A percentile compares a stretch with the other conserved stretches of the same genome.
phyloP scores from a whole-genome alignment of 2,797 vertebrate genomes.

The Columba guinea region DNA sequence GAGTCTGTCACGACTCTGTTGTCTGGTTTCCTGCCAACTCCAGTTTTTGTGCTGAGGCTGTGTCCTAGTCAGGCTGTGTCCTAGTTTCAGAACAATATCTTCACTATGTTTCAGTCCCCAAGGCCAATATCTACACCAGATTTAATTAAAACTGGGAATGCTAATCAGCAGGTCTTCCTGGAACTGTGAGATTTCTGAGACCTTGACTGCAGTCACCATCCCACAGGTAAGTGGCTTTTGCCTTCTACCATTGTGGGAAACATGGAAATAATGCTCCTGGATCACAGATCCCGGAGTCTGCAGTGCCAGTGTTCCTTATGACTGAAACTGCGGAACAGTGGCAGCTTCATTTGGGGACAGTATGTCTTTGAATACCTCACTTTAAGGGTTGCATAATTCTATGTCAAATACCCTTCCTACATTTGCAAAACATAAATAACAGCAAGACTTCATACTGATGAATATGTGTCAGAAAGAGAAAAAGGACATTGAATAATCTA shows the following conservation, averaged over 20 bases:
- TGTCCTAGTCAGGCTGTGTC: neutral
- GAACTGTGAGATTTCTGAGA: neutral
- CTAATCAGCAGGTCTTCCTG: slow-evolving; percentile 42
- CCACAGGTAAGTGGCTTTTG: neutral
- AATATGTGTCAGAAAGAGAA: neutral
- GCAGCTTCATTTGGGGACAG: neutral
- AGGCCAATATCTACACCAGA: slow-evolving; percentile 9
- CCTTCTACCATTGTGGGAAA: neutral
- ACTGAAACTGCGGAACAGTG: neutral
- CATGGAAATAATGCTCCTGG: neutral
- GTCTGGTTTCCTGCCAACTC: neutral
- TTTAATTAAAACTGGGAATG: slow-evolving; percentile 52
- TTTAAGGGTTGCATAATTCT: neutral
- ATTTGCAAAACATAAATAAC: neutral
- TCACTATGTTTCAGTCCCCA: neutral
- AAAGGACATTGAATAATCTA: neutral
- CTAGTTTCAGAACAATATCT: slow-evolving; percentile 46
- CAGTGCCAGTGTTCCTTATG: neutral
- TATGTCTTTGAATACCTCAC: neutral
- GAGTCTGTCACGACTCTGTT: neutral
- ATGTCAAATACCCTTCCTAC: neutral
- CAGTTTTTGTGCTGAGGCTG: neutral
- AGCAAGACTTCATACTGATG: neutral
- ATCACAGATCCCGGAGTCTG: neutral
- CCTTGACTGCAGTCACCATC: neutral